Evolutionary conservation across 2,888 invertebrate genomes (phyloP), one percentile per base, ranked within the genome.

Genomic region (Drosophila kokeensis): DNA sequence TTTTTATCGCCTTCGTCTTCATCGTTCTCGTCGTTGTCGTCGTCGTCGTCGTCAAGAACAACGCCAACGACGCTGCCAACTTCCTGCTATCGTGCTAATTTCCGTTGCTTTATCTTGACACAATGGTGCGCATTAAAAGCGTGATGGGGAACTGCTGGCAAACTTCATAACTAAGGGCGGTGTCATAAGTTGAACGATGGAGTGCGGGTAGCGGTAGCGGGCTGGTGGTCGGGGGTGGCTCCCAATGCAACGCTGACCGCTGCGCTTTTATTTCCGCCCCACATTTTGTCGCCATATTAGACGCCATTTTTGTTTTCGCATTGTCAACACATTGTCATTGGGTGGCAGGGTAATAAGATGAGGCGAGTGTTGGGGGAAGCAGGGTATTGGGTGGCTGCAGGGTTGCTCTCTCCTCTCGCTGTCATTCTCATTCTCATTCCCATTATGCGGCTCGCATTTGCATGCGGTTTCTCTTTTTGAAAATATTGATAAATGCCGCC

Each of bases 71-170:
- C 85, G 87, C 83, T 90, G 82, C 76, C 86, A 84, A 88, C 92
- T 91, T 92, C 91, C 92, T 91, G 92, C 92, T 91, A 92, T 92
- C 92, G 92, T 91, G 92, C 91, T 92, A 92, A 92, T 92, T 92
- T 92, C 91, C 91, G 92, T 89, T 92, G 83, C 91, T 92, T 92
- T 92, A 92, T 92, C 91, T 92, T 91, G 91, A 91, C 92, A 92
- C 91, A 92, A 92, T 92, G 92, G 92, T 81, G 91, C 90, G 84
- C 92, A 92, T 92, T 92, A 92, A 91, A 90, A 83, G 73, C 78
- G 71, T 68, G 71, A 71, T 71, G 89, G 79, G 64, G 60, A 76
- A 76, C 76, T 69, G 76, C 82, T 62, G 76, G 72, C 66, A 67
- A 76, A 72, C 87, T 77, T 75, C 82, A 69, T 81, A 77, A 67